Base-by-base conservation (phyloP, 2,113 vertebrate species). In the Mionectes macconnelli region DNA sequence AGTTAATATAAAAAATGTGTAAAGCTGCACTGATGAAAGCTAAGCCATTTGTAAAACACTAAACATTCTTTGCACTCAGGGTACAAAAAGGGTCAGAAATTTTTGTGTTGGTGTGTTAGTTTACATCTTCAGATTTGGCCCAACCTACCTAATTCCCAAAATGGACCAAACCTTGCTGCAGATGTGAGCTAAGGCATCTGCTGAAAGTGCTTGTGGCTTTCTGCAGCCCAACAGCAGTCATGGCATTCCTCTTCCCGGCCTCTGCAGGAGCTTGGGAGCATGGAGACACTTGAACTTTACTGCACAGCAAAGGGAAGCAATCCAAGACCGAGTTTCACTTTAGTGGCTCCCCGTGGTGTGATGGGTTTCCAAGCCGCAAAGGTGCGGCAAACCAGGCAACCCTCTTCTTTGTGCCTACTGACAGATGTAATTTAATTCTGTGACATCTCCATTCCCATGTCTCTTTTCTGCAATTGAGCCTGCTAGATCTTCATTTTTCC, bases 221-320 rank as follows among this genome's bases (percentile, higher is more conserved):
- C 75, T 90, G 79, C 66, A 86, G 68, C 68, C 56, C 10, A n/a
- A 37, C 80, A 64, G 52, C 47, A 70, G 44, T 37, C 73, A 33
- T 52, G 76, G 64, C 82, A 92, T 91, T 95, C 76, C 28, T 92
- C 64, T 68, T 75, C 56, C 72, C 82, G 84, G 50, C 72, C 47
- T 91, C 87, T 60, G 64, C 56, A 84, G 79, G 85, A 79, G 90
- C 73, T 64, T 93, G 90, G 87, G 86, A 96, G 85, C 37, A 18
- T 12, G 27, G 73, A 86, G 68, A 70, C 76, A 72, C 84, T 83
- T 88, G 83, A 90, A 94, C 88, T 93, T 86, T 17, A 8, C 47
- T 88, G 8, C 56, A 44, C 37, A 74, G 73, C 52, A 10, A 67
- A 27, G 24, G 64, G 64, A 92, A 90, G 57, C 30, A 77, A 16